Evolutionary conservation across 2,113 vertebrate genomes (phyloP).

Genomic region (Aplodontia rufa): DNA sequence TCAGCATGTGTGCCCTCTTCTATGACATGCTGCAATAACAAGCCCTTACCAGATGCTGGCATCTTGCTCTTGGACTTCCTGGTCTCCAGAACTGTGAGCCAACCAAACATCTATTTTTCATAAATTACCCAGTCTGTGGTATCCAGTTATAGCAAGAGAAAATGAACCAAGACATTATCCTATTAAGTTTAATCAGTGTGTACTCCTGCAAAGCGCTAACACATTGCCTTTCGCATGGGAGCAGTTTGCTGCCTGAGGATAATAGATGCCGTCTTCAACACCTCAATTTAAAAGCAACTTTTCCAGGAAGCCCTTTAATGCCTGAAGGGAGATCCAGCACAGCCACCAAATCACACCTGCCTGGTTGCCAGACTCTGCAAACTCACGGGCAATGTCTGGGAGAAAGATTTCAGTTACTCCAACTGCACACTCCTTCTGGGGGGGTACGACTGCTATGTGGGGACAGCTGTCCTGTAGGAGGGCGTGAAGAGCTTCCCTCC

Average conservation of each 20-base stretch:
- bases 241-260: no score
- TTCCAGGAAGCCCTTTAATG: background rate
- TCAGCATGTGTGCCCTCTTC: background rate
- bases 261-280: background rate
- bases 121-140: background rate
- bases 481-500: background rate
- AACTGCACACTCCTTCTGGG: background rate
- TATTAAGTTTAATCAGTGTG: background rate
- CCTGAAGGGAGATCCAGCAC: background rate
- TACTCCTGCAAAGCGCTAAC: background rate
- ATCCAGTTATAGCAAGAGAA: background rate
- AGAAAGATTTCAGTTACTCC: background rate
- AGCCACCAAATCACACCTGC: background rate
- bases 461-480: constrained; percentile 48
- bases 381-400: background rate
- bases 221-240: background rate
- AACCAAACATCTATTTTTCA: background rate
- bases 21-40: no score
- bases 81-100: background rate
- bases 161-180: background rate
- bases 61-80: background rate
- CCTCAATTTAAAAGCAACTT: background rate
- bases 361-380: background rate
- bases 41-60: background rate
- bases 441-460: background rate